Conservation (phyloP, 64 coral and sea anemone species). For the Montipora sp. region DNA sequence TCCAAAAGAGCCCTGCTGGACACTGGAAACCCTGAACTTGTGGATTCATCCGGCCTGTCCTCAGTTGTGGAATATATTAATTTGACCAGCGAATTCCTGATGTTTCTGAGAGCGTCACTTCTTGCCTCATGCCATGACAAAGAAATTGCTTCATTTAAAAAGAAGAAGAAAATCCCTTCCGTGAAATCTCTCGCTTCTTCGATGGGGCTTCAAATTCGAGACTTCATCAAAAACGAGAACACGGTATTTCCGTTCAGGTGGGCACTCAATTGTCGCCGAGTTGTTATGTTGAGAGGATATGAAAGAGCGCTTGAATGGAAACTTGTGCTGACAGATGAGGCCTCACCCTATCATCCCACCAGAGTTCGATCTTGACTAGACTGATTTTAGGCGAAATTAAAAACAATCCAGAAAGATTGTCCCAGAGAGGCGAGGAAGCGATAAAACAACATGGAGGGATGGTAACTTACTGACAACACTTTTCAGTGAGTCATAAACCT, state of each 20-base stretch:
- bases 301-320: slow-evolving; percentile 55
- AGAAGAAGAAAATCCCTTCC: slow-evolving; percentile 3
- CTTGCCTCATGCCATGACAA: neutral
- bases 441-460: too few relatives aligned
- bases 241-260: slow-evolving; percentile 35
- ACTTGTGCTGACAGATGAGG: neutral
- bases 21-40: slow-evolving; percentile 1
- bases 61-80: slow-evolving; percentile 9
- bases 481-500: too few relatives aligned
- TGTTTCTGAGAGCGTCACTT: neutral
- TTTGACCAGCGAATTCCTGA: neutral
- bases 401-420: too few relatives aligned
- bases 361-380: too few relatives aligned
- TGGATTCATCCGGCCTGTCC: neutral
- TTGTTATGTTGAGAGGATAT: slow-evolving; percentile 14
- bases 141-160: neutral
- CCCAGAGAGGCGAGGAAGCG: too few relatives aligned
- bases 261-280: slow-evolving; percentile 26
- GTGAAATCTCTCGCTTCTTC: neutral
- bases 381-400: too few relatives aligned
- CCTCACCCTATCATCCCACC: too few relatives aligned
- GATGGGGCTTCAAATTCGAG: slow-evolving; percentile 33
- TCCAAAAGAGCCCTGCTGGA: slow-evolving; percentile 11
- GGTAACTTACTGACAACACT: too few relatives aligned
- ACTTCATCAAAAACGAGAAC: slow-evolving; percentile 37